Evolutionary conservation across 2,113 vertebrate species (phyloP).

Genomic region (Pollimyrus isidori): DNA sequence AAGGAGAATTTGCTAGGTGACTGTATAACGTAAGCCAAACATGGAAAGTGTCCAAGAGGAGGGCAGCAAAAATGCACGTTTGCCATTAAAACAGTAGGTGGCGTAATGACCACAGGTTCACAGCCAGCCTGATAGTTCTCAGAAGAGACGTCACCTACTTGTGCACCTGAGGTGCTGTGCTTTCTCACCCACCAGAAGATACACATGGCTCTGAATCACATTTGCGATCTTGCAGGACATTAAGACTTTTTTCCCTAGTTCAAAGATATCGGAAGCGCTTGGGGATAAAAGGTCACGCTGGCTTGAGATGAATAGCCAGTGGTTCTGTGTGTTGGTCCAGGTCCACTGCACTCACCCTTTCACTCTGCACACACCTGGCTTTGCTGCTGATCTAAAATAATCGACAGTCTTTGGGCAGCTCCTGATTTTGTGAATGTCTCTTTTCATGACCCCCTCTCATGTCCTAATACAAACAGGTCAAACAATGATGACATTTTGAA

Average conservation of each 20-base stretch:
- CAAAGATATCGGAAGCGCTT: not conserved
- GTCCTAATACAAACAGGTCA: conserved; percentile 34
- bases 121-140: not conserved
- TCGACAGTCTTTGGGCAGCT: conserved; percentile 28
- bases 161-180: not conserved
- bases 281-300: not conserved
- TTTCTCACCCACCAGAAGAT: too few relatives aligned
- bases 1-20: not conserved
- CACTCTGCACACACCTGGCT: conserved; percentile 28
- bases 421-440: conserved; percentile 34
- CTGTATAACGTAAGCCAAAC: not conserved
- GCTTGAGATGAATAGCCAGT: not conserved
- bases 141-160: not conserved
- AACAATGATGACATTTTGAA: conserved; percentile 57
- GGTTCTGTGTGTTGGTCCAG: not conserved
- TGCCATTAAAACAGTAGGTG: not conserved
- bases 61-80: not conserved
- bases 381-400: conserved; percentile 32
- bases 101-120: not conserved
- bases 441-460: conserved; percentile 28
- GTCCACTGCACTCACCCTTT: conserved; percentile 10
- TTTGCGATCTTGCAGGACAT: not conserved
- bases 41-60: not conserved
- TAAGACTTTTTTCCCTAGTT: not conserved
- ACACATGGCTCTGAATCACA: not conserved